Evolutionary conservation across 1,140 invertebrate genomes (phyloP), one percentile per base, ranked within the genome.

Genomic region (Nasonia giraulti): DNA sequence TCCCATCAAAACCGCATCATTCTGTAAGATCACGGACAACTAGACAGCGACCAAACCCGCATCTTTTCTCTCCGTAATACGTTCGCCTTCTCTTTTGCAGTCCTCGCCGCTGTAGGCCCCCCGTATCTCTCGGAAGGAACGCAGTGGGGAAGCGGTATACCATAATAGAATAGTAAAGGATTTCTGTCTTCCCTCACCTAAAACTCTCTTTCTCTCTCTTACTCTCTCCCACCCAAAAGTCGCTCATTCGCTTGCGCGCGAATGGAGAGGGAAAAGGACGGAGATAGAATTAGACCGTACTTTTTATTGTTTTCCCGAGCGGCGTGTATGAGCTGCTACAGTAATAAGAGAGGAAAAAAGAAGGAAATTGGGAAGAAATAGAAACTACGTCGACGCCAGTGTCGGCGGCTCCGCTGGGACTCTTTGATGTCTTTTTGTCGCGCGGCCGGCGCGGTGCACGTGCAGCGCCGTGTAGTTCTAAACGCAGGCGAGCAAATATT

Each of bases 111-210:
- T 71, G 44, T 68, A 27, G 66, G 75, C 33, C 74, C 10, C 73
- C 10, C 50, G n/a, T 62, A 62, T 76, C 73, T 84, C 68, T 78
- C 68, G 68, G 44, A 62, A 79, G 44, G 62, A 76, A 69, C 40
- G n/a, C 75, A 69, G 74, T 50, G 74, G 69, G 62, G 82, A 66
- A 78, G 74, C 82, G 37, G 40, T 83, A 79, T 78, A 84, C 82
- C 76, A 62, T 84, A 79, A 84, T 84, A 84, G 82, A 84, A 71
- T 79, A 79, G 82, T 84, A 79, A 84, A 84, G 68, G 82, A 84
- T 62, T 83, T 77, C 55, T 76, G 74, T 55, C 82, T 71, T 40
- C 23, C 40, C 82, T 37, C 82, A 75, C 75, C 66, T 68, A 68
- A 68, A 20, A 68, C 20, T 10, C 6, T 40, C n/a, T 33, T 14